Base-by-base conservation (phyloP, 1,140 invertebrate species). In the Drosophila baimaii region DNA sequence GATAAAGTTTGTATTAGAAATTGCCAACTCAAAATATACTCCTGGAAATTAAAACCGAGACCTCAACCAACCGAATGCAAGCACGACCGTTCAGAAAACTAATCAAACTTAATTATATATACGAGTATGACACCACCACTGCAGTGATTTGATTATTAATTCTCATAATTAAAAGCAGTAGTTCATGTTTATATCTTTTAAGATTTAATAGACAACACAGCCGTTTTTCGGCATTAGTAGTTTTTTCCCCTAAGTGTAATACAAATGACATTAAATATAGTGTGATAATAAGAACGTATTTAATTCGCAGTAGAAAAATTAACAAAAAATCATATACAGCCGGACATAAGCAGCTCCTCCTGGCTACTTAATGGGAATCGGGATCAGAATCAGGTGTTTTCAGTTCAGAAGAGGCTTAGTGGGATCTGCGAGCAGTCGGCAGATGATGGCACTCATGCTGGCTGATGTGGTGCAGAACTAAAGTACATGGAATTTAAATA, bases 401-500 rank as follows among this genome's bases (percentile, higher is more conserved):
- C 4, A 29, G 17, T 39, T 41, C 15, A 12, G 5, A 5, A 12
- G n/a, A 23, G 4, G 6, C 10, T 49, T 43, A 77, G 37, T 58
- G 64, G n/a, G 46, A 13, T 31, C 23, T 41, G 39, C 37, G 35
- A 15, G 46, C 55, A 23, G 62, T 39, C 12, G 62, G 51, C 43
- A 77, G 33, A 33, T 49, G 75, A 46, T 62, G 63, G 35, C 75
- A 77, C 25, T 77, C 73, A 27, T 56, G 56, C 10, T 46, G 73
- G 19, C 49, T 62, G 10, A 77, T 77, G n/a, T 55, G 55, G 1
- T 33, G 55, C 12, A 78, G 23, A 47, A 71, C 69, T 72, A 27
- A 15, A 72, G 71, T 7, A 6, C 15, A 47, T 10, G 1, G 41
- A 15, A 37, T 1, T 35, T 1, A 39, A 4, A 21, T 2, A 15